Percentiles rank a stretch among this genome's conserved stretches.
These are phyloP conservation scores for Montifringilla adamsi DNA, from an alignment of 2,113 vertebrate genomes.

Conservation along the genomic window DNA sequence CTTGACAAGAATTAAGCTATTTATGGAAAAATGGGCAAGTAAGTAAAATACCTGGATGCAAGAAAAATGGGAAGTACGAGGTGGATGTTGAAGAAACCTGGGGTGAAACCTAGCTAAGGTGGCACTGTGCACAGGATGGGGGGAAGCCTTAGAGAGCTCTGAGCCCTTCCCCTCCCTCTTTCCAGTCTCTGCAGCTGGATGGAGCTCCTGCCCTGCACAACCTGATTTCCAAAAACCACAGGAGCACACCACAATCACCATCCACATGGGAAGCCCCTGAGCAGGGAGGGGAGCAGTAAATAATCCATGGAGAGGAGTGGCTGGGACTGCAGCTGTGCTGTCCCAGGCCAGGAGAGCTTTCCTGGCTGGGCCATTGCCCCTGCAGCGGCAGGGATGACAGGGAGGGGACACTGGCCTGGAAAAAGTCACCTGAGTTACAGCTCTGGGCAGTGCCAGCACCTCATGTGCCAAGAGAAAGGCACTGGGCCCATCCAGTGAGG, in stretches of 20 bases:
- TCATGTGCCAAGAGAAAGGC: background rate
- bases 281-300: background rate
- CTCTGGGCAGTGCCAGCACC: background rate
- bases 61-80: fast-evolving
- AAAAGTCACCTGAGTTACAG: background rate
- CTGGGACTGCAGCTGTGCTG: background rate
- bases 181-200: background rate
- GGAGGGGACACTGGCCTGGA: background rate
- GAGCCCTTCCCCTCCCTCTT: background rate
- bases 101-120: background rate
- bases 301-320: background rate
- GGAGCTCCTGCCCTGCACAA: background rate
- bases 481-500: background rate
- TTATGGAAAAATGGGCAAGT: background rate
- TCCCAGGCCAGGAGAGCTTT: background rate
- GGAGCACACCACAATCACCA: background rate
- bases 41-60: background rate
- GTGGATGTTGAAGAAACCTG: fast-evolving
- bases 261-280: background rate
- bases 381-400: background rate
- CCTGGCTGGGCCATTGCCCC: background rate
- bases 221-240: background rate
- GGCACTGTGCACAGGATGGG: fast-evolving
- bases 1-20: background rate
- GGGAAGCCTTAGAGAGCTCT: fast-evolving